phyloP scores from a whole-genome alignment of 2,113 vertebrate species.

The Nyctereutes procyonoides region DNA sequence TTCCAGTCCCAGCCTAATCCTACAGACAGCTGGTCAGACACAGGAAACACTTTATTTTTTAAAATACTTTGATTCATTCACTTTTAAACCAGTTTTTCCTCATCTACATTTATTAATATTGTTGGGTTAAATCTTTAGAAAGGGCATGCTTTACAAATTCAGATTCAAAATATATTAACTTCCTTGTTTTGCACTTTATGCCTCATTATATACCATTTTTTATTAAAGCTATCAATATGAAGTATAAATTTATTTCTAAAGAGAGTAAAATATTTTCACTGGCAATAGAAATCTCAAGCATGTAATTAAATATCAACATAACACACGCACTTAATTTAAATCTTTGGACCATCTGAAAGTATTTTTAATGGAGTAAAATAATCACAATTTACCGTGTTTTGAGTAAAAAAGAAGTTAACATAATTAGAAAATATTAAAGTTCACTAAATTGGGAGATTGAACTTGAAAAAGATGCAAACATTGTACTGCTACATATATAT shows the following conservation, averaged over 20 bases:
- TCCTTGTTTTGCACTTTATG: neutral
- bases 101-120: neutral
- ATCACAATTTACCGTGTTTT: constrained; percentile 22
- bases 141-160: neutral
- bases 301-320: constrained; percentile 20
- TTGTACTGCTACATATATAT: neutral
- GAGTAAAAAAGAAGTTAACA: constrained; percentile 41
- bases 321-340: neutral
- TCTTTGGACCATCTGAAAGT: neutral
- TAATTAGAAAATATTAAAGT: constrained; percentile 2
- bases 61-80: neutral
- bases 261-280: constrained; percentile 45
- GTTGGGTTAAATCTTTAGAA: constrained; percentile 5
- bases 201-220: constrained; percentile 4
- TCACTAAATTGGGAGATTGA: neutral
- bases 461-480: constrained; percentile 10
- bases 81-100: constrained; percentile 46
- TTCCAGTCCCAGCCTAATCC: neutral
- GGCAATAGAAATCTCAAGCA: constrained; percentile 1
- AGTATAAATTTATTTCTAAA: constrained; percentile 34
- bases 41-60: neutral
- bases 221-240: constrained; percentile 14
- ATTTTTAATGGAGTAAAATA: constrained; percentile 44
- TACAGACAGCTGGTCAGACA: neutral
- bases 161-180: neutral